Conservation (phyloP, 2,113 vertebrate genomes). For the Percopsis transmontana region DNA sequence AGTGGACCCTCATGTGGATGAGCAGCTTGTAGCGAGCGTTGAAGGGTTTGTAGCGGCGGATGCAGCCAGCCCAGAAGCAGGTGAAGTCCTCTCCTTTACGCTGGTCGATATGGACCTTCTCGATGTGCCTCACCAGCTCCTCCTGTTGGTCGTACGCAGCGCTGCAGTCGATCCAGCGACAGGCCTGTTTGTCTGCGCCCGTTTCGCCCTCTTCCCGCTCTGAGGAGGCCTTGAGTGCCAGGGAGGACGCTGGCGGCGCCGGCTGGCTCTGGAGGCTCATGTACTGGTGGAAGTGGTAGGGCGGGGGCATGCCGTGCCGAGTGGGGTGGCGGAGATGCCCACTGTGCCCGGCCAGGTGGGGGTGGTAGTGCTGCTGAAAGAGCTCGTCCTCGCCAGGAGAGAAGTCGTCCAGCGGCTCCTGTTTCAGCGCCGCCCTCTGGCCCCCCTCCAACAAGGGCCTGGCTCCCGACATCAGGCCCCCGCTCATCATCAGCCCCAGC, state of each 20-base stretch:
- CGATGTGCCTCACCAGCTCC: slow-evolving; percentile 97
- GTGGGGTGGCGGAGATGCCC: slow-evolving; percentile 73
- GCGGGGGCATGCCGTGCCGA: slow-evolving; percentile 85
- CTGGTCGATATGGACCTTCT: slow-evolving; percentile 98
- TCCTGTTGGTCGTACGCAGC: slow-evolving; percentile 95
- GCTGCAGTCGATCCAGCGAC: slow-evolving; percentile 98
- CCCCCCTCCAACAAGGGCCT: slow-evolving; percentile 63
- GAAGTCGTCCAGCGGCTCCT: slow-evolving; percentile 92
- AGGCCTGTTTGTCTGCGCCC: slow-evolving; percentile 83
- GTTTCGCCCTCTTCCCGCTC: slow-evolving; percentile 74
- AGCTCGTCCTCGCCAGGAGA: slow-evolving; percentile 83
- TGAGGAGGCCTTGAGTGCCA: slow-evolving; percentile 73
- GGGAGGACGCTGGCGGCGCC: slow-evolving; percentile 56
- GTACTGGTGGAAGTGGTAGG: slow-evolving; percentile 89
- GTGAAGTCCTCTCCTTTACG: slow-evolving; percentile 99
- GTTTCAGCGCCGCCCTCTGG: slow-evolving; percentile 86
- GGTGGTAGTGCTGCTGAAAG: slow-evolving; percentile 85
- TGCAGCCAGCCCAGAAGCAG: slow-evolving; percentile 98
- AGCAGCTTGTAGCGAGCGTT: slow-evolving; percentile 99
- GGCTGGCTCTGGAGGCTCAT: slow-evolving; percentile 73
- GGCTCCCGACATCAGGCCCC: slow-evolving; percentile 63
- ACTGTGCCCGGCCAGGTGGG: slow-evolving; percentile 64
- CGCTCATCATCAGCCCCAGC: slow-evolving; percentile 66
- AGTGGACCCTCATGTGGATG: slow-evolving; percentile 99
- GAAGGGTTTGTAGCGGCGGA: slow-evolving; percentile 97